Evolutionary conservation across 23 tunicate species (phyloP), one percentile per base, ranked within the genome.

Genomic region (Trididemnum nubilum): DNA sequence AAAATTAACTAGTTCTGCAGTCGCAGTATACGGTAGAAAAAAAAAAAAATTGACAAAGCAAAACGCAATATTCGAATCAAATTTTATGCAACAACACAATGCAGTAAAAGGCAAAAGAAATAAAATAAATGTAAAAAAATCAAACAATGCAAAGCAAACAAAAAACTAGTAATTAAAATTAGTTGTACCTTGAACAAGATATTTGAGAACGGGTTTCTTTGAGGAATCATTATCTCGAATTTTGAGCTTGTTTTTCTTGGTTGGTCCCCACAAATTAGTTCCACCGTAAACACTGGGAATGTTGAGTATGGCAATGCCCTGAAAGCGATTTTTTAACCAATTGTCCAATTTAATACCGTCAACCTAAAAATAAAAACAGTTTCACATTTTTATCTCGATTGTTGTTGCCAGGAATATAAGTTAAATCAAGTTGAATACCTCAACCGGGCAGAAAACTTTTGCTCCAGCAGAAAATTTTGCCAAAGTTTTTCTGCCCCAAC

Each of bases 271-370:
- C 60, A 90, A 39, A 35, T 90, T 90, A 2, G 96, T 90, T 0
- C 96, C 96, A 0, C 96, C 96, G 39, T 90, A 90, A 1, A 90
- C 96, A 54, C 96, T 90, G 40, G 96, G 96, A 50, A 90, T 90
- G 86, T 90, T 90, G 1, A 90, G 71, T 33, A 90, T 88, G n/a
- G 96, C 89, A 35, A 90, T 90, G 30, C 96, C 96, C 35, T 90
- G 96, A 70, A 61, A 90, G 1, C 86, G 71, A 34, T 81, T 82
- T 18, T 88, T 84, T 1, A 71, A 69, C 72, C 82, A 65, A 3
- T 64, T 30, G 24, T 90, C 96, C 35, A 90, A 34, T n/a, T 90
- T 84, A 30, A 35, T 73, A 3, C 96, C 96, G 64, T 90, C 96
- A 51, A 90, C 96, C 96, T 90, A 29, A 25, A 72, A n/a, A 34